Percentiles rank a stretch among this genome's conserved stretches.
Evolutionary conservation across 2,797 vertebrate genomes (phyloP).

Genomic region (Cuculus canorus): DNA sequence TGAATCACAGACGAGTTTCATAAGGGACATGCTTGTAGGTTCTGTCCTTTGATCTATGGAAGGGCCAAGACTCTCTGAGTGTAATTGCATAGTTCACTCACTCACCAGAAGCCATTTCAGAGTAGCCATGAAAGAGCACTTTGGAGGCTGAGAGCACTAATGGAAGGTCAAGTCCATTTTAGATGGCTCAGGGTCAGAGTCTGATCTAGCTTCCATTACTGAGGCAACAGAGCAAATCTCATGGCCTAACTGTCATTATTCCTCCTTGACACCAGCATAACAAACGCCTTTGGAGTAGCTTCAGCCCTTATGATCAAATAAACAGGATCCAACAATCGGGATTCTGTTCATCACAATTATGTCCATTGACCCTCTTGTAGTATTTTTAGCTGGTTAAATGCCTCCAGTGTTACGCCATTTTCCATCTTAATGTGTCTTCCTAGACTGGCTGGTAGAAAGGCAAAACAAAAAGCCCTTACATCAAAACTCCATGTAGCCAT

Average conservation of each 20-base stretch:
- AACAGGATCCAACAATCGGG: conserved; percentile 3
- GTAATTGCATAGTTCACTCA: background rate
- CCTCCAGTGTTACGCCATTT: background rate
- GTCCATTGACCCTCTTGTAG: background rate
- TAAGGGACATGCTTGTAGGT: background rate
- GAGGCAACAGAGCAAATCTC: conserved; percentile 1
- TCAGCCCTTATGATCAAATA: background rate
- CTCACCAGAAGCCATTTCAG: conserved; percentile 18
- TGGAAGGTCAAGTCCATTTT: conserved; percentile 46
- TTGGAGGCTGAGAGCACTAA: conserved; percentile 35
- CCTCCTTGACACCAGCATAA: background rate
- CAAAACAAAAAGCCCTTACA: conserved; percentile 54
- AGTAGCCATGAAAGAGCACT: background rate
- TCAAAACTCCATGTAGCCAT: background rate
- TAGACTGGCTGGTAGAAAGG: background rate
- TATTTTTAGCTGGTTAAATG: conserved; percentile 59
- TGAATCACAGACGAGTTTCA: background rate
- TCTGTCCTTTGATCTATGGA: background rate
- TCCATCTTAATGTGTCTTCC: conserved; percentile 1
- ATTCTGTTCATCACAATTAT: background rate
- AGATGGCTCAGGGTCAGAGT: background rate
- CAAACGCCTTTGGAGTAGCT: conserved; percentile 9
- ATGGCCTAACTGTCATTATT: background rate
- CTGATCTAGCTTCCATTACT: background rate
- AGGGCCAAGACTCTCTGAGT: background rate